Conservation (phyloP, 2,113 vertebrate species). For the Puffinus mauretanicus region DNA sequence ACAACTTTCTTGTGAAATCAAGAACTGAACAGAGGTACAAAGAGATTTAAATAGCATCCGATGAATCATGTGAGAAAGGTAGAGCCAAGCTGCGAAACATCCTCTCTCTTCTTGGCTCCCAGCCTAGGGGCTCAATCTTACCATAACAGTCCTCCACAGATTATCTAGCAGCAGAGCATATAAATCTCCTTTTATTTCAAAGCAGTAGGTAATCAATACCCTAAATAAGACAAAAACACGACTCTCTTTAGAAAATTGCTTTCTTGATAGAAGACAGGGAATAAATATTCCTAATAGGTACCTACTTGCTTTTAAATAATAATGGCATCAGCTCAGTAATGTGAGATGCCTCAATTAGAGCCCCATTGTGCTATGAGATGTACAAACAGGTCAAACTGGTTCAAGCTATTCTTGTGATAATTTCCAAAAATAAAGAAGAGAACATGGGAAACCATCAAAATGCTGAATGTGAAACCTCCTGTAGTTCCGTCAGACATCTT, state of each 20-base stretch:
- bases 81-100: slow-evolving; percentile 23
- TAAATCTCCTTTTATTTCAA: slow-evolving; percentile 58
- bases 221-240: slow-evolving; percentile 42
- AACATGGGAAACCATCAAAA: slow-evolving; percentile 17
- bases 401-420: slow-evolving; percentile 35
- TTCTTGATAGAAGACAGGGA: slow-evolving; percentile 37
- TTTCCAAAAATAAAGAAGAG: slow-evolving; percentile 33
- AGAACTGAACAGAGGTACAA: slow-evolving; percentile 45
- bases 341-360: slow-evolving; percentile 46
- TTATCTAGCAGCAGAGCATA: slow-evolving; percentile 19
- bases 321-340: slow-evolving; percentile 50
- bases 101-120: slow-evolving; percentile 26
- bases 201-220: slow-evolving; percentile 51
- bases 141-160: slow-evolving; percentile 23
- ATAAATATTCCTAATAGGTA: slow-evolving; percentile 46
- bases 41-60: slow-evolving; percentile 34
- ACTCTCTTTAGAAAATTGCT: slow-evolving; percentile 30
- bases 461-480: background rate
- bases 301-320: slow-evolving; percentile 64
- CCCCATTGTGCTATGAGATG: slow-evolving; percentile 26
- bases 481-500: slow-evolving; percentile 3
- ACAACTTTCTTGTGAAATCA: slow-evolving; percentile 28
- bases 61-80: slow-evolving; percentile 49
- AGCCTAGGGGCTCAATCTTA: slow-evolving; percentile 32
- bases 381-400: slow-evolving; percentile 56